A percentile compares a stretch with the other conserved stretches of the same genome.
phyloP scores from a whole-genome alignment of 2,888 invertebrate genomes.

The Bruchidius siliquastri region DNA sequence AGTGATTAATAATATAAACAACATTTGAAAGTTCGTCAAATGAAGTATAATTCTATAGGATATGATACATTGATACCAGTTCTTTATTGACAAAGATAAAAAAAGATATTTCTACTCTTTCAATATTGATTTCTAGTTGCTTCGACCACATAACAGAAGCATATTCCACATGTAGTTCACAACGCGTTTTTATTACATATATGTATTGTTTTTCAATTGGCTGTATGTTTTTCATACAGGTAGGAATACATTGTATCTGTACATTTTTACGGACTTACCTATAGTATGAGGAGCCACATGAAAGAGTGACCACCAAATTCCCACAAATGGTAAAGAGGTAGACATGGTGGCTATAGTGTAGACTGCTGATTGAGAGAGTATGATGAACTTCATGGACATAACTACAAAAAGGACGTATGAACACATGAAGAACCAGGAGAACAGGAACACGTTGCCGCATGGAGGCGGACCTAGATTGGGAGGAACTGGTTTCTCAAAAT shows the following conservation, averaged over 20 bases:
- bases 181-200: too few relatives aligned
- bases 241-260: neutral
- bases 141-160: too few relatives aligned
- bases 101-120: too few relatives aligned
- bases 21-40: too few relatives aligned
- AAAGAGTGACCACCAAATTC: constrained; percentile 57
- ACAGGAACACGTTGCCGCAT: constrained; percentile 35
- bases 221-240: too few relatives aligned
- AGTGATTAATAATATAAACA: too few relatives aligned
- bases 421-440: constrained; percentile 51
- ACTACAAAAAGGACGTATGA: constrained; percentile 50
- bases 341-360: constrained; percentile 54
- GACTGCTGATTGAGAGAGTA: constrained; percentile 54
- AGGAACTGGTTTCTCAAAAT: constrained; percentile 35
- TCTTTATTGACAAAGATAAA: too few relatives aligned
- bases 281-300: constrained; percentile 47
- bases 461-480: constrained; percentile 15
- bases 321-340: constrained; percentile 52
- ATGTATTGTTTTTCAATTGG: too few relatives aligned
- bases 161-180: too few relatives aligned
- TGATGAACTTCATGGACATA: constrained; percentile 51
- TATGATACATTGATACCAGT: too few relatives aligned
- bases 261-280: constrained; percentile 29
- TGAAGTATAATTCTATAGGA: too few relatives aligned
- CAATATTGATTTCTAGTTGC: too few relatives aligned